phyloP scores from a whole-genome alignment of 2,797 vertebrate genomes.

The Poeciliopsis paucimaculata region DNA sequence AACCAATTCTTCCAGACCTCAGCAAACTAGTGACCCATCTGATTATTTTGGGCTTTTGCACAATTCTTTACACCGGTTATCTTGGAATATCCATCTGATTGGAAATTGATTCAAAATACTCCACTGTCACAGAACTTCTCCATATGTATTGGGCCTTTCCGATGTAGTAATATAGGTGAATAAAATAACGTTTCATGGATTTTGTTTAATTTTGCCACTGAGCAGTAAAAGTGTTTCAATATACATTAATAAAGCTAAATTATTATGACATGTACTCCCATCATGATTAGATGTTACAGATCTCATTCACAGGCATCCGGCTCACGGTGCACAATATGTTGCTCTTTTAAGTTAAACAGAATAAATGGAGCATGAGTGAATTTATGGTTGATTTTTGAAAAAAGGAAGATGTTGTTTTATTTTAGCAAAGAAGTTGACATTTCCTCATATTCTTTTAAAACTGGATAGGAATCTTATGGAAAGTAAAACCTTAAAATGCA shows the following conservation, averaged over 20 bases:
- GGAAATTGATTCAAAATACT: neutral
- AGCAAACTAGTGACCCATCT: neutral
- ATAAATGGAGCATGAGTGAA: slow-evolving; percentile 1
- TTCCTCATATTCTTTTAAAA: neutral
- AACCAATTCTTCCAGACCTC: neutral
- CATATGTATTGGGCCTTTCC: neutral
- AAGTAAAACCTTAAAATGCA: slow-evolving; percentile 4
- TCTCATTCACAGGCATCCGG: neutral
- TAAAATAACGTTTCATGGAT: too few relatives aligned
- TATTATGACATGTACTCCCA: neutral
- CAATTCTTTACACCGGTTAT: neutral
- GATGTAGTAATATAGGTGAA: neutral
- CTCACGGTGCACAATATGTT: slow-evolving; percentile 6
- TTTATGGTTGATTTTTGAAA: slow-evolving; percentile 5
- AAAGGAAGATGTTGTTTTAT: neutral
- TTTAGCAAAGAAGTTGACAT: neutral
- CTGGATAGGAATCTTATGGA: neutral
- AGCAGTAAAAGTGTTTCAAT: neutral
- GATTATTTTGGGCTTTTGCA: neutral
- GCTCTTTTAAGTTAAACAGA: neutral
- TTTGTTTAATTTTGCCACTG: too few relatives aligned
- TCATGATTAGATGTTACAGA: neutral
- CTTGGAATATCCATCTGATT: neutral
- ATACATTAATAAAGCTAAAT: neutral
- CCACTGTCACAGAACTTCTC: neutral